Evolutionary conservation across 2,113 vertebrate species (phyloP).

Genomic region (Perca fluviatilis): DNA sequence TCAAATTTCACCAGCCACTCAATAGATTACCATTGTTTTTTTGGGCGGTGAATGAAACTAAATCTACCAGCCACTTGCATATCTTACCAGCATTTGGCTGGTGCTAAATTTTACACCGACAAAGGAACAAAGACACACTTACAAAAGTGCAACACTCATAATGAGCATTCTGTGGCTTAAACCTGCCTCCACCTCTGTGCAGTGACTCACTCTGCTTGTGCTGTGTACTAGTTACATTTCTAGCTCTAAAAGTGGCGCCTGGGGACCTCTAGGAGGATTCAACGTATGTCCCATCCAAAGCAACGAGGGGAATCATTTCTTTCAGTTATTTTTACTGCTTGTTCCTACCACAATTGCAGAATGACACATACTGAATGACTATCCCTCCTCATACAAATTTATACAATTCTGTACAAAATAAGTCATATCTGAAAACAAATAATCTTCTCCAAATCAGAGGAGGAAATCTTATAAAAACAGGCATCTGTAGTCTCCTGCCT

Average conservation of each 20-base stretch:
- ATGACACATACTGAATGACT: conserved; percentile 1
- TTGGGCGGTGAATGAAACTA: no score
- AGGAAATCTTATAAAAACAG: not conserved
- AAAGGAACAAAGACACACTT: not conserved
- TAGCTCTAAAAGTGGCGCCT: not conserved
- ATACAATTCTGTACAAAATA: not conserved
- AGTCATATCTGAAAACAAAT: not conserved
- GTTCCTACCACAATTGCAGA: not conserved
- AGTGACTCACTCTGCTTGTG: conserved; percentile 11
- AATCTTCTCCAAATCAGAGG: not conserved
- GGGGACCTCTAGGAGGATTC: not conserved
- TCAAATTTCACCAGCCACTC: no score
- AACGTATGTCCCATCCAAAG: not conserved
- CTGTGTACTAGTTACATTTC: not conserved
- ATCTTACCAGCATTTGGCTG: no score
- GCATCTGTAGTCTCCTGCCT: not conserved
- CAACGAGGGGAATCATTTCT: not conserved
- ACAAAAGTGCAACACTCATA: not conserved
- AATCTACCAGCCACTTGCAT: no score
- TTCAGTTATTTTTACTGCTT: conserved; percentile 7
- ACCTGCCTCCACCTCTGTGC: conserved; percentile 42
- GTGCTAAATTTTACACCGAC: not conserved
- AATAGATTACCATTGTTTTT: no score
- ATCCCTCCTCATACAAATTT: not conserved
- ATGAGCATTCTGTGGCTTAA: conserved; percentile 44